Conservation (phyloP, 2,888 invertebrate species). For the Lampropteryx suffumata region DNA sequence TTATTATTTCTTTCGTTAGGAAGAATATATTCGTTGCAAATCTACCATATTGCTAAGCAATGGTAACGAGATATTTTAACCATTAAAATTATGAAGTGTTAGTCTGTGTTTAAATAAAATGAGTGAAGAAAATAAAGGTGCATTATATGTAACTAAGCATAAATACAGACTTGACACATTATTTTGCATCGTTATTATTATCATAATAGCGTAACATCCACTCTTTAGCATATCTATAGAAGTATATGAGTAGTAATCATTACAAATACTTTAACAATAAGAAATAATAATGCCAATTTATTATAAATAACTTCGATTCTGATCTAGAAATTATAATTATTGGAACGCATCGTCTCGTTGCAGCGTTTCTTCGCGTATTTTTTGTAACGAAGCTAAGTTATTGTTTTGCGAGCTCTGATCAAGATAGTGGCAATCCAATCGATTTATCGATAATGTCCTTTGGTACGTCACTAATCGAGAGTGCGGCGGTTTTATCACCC, state of each 20-base stretch:
- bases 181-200: too few relatives aligned
- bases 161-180: too few relatives aligned
- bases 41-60: too few relatives aligned
- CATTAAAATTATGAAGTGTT: too few relatives aligned
- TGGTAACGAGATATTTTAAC: too few relatives aligned
- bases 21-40: too few relatives aligned
- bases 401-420: conserved; percentile 66
- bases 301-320: conserved; percentile 24
- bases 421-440: conserved; percentile 68
- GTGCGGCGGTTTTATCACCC: conserved; percentile 67
- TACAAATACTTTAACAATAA: not conserved
- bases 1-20: too few relatives aligned
- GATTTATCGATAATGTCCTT: conserved; percentile 72
- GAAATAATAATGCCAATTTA: conserved; percentile 15
- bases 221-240: too few relatives aligned
- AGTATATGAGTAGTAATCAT: not conserved
- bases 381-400: conserved; percentile 50
- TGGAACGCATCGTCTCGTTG: conserved; percentile 21
- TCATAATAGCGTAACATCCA: too few relatives aligned
- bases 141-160: too few relatives aligned
- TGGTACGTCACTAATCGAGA: conserved; percentile 76
- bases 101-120: too few relatives aligned
- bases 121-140: too few relatives aligned
- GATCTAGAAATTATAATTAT: conserved; percentile 29
- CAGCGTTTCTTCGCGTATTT: conserved; percentile 17